phyloP scores from a whole-genome alignment of 2,888 invertebrate genomes.

The Corythucha ciliata region DNA sequence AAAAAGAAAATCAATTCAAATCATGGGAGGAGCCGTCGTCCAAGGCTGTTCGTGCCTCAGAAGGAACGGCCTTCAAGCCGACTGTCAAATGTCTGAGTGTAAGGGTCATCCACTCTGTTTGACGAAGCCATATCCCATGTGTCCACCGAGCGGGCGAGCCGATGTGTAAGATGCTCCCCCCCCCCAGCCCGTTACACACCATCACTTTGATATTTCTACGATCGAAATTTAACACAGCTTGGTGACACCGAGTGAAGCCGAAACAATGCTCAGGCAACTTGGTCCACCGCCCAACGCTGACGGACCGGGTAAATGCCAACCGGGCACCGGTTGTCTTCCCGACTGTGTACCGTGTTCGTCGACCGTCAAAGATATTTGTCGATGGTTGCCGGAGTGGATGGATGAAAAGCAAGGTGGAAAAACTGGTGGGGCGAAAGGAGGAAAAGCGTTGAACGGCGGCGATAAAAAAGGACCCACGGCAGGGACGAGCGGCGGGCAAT shows the following conservation, averaged over 20 bases:
- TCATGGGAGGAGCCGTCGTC: conserved; percentile 11
- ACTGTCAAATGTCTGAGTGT: conserved; percentile 22
- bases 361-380: conserved; percentile 16
- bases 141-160: conserved; percentile 24
- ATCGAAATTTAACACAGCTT: conserved; percentile 6
- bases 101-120: conserved; percentile 24
- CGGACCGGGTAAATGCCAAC: conserved; percentile 1
- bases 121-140: conserved; percentile 26
- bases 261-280: conserved; percentile 1
- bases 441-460: too few species aligned
- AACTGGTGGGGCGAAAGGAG: too few species aligned
- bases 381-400: conserved; percentile 20
- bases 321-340: conserved; percentile 11
- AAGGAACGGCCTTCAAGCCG: conserved; percentile 22
- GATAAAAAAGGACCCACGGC: too few species aligned
- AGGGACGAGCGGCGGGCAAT: too few species aligned
- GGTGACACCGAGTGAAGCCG: conserved; percentile 14
- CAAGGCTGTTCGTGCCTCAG: conserved; percentile 17
- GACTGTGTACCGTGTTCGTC: conserved; percentile 17
- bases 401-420: too few species aligned
- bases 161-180: conserved; percentile 11
- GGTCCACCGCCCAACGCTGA: neutral
- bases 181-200: neutral
- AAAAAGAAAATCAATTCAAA: conserved; percentile 19
- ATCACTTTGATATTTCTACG: neutral